phyloP scores from a whole-genome alignment of 2,888 invertebrate species.

The Deilephila porcellus region DNA sequence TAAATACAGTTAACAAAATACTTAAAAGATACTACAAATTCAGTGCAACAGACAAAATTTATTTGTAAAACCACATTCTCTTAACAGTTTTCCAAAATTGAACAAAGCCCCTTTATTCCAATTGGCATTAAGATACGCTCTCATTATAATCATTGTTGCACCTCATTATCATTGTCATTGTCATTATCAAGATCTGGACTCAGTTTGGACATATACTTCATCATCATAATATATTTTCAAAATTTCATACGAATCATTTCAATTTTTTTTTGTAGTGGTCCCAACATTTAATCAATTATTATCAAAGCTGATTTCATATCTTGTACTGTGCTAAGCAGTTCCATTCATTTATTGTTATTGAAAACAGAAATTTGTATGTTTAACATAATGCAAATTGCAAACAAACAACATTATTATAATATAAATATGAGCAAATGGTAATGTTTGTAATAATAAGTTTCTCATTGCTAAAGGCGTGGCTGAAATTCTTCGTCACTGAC shows the following conservation, averaged over 20 bases:
- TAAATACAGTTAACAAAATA: constrained; percentile 38
- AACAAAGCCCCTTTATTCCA: constrained; percentile 81
- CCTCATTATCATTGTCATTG: constrained; percentile 37
- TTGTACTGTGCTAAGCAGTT: constrained; percentile 1
- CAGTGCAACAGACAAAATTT: constrained; percentile 42
- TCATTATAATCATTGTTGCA: constrained; percentile 43
- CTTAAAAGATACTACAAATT: constrained; percentile 35
- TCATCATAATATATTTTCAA: not conserved
- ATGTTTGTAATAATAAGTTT: constrained; percentile 49
- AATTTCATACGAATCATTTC: not conserved
- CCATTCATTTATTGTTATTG: constrained; percentile 2
- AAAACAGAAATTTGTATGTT: constrained; percentile 9
- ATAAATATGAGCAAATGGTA: constrained; percentile 4
- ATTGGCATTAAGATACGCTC: constrained; percentile 66
- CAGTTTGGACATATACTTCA: constrained; percentile 32
- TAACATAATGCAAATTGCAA: constrained; percentile 13
- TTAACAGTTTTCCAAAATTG: constrained; percentile 36
- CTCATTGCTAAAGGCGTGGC: constrained; percentile 83
- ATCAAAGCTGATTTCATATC: constrained; percentile 24
- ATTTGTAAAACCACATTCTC: constrained; percentile 24
- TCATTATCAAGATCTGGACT: constrained; percentile 36
- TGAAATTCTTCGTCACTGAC: constrained; percentile 85
- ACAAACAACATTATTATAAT: not conserved
- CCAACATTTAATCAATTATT: not conserved
- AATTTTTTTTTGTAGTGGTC: not conserved